Evolutionary conservation across 2,113 vertebrate genomes (phyloP).

Genomic region (Bubalus kerabau): DNA sequence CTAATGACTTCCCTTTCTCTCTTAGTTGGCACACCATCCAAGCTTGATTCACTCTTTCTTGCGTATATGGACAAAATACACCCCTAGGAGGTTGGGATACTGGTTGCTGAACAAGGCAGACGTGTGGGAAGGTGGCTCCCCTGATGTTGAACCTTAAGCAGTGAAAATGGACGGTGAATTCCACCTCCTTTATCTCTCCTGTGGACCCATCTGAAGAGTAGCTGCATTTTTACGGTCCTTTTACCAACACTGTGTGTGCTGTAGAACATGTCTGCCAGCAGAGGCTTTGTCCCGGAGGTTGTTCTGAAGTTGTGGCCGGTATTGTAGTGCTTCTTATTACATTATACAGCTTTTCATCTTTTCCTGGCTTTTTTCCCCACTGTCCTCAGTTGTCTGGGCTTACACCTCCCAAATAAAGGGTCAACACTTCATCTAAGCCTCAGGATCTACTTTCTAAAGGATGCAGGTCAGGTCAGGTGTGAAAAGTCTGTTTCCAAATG

Average conservation of each 20-base stretch:
- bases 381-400: background rate
- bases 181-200: background rate
- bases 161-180: background rate
- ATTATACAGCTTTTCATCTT: background rate
- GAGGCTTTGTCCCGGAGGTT: background rate
- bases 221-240: background rate
- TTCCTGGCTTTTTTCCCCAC: background rate
- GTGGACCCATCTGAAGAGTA: too few relatives aligned
- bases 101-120: too few relatives aligned
- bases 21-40: background rate
- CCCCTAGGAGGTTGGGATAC: background rate
- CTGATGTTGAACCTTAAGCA: background rate
- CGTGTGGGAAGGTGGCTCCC: background rate
- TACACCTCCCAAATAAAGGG: background rate
- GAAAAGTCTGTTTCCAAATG: background rate
- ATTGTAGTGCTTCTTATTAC: background rate
- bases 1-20: background rate
- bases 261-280: background rate
- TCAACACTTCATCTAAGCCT: background rate
- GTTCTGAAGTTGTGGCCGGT: fast-evolving
- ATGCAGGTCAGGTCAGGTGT: background rate
- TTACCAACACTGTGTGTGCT: fast-evolving
- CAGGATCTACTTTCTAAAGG: background rate
- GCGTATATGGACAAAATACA: background rate
- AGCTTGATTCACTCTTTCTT: background rate